Percentiles rank a stretch among this genome's conserved stretches.
Conservation (phyloP, 2,888 invertebrate genomes). For the Smittia sp. region DNA sequence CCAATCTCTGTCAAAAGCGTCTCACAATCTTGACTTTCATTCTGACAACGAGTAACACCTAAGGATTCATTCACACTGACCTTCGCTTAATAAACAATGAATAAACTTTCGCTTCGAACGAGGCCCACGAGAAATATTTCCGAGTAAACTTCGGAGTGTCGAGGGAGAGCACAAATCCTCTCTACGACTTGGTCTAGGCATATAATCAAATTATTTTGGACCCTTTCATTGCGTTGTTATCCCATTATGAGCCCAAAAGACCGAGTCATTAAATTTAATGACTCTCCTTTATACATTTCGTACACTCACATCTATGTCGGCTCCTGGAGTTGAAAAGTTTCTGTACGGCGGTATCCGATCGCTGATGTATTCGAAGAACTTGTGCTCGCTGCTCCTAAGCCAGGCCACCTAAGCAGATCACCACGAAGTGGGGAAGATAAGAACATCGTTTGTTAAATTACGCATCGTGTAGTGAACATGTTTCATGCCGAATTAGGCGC, state of each 20-base stretch:
- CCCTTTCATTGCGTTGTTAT: neutral
- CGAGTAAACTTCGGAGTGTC: too few relatives aligned
- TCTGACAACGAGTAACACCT: too few relatives aligned
- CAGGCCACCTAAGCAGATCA: conserved; percentile 53
- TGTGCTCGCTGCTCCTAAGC: conserved; percentile 56
- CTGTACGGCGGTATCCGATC: conserved; percentile 72
- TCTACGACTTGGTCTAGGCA: too few relatives aligned
- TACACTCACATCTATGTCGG: conserved; percentile 71
- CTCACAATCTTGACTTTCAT: too few relatives aligned
- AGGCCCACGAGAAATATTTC: too few relatives aligned
- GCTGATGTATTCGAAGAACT: conserved; percentile 78
- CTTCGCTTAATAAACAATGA: too few relatives aligned
- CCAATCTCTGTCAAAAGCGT: too few relatives aligned
- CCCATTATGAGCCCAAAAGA: neutral
- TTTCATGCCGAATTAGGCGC: conserved; percentile 17
- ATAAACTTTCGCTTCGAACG: too few relatives aligned
- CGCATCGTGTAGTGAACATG: neutral
- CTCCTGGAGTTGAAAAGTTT: conserved; percentile 65
- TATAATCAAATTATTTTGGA: neutral
- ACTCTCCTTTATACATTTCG: neutral
- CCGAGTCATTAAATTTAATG: conserved; percentile 1
- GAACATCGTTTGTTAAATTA: neutral
- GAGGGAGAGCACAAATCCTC: too few relatives aligned
- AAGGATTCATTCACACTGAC: too few relatives aligned
- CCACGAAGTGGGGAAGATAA: neutral